A percentile compares a stretch with the other conserved stretches of the same genome.
phyloP scores from a whole-genome alignment of 2,888 invertebrate genomes.

The Poecilobothrus nobilitatus region DNA sequence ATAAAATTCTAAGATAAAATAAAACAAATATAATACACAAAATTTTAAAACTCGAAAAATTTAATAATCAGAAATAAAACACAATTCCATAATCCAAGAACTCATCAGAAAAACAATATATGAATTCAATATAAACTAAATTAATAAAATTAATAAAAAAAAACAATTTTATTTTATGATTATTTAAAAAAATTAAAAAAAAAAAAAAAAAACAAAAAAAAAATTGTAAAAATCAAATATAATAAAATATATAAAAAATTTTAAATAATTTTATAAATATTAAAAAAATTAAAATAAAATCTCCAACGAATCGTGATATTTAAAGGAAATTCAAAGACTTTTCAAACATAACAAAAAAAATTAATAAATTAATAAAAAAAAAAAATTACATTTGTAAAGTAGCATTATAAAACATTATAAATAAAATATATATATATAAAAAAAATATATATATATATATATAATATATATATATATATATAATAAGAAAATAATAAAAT shows the following conservation, averaged over 20 bases:
- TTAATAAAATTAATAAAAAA: too few species aligned
- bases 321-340: slow-evolving; percentile 17
- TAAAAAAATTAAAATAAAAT: slow-evolving; percentile 21
- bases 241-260: slow-evolving; percentile 24
- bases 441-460: background rate
- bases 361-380: slow-evolving; percentile 14
- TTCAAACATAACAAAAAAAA: slow-evolving; percentile 16
- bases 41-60: too few species aligned
- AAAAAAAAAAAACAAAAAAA: background rate
- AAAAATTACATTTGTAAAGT: slow-evolving; percentile 14
- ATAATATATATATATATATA: background rate
- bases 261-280: slow-evolving; percentile 10
- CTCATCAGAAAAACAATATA: too few species aligned
- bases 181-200: too few species aligned
- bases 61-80: too few species aligned
- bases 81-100: too few species aligned
- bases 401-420: background rate
- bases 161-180: too few species aligned
- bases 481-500: background rate
- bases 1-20: too few species aligned
- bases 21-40: too few species aligned
- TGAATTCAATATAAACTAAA: too few species aligned
- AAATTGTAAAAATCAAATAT: slow-evolving; percentile 24
- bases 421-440: background rate
- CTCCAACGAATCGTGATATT: slow-evolving; percentile 15